Percentiles rank a stretch among this genome's conserved stretches.
Evolutionary conservation across 2,888 invertebrate genomes (phyloP).

Genomic region (Catocala sponsa): DNA sequence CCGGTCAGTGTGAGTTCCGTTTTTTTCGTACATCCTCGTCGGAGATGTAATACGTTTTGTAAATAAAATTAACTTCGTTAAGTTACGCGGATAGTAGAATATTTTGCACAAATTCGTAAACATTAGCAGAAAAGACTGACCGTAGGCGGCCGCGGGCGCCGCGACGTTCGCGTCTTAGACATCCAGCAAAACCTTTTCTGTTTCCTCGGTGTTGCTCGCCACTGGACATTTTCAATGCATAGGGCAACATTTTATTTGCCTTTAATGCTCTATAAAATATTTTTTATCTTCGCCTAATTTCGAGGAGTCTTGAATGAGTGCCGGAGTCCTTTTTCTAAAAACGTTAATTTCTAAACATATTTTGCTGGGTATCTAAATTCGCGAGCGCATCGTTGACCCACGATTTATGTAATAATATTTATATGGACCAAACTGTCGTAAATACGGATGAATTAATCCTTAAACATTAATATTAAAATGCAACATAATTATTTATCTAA

Average conservation of each 20-base stretch:
- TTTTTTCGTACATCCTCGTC: constrained; percentile 71
- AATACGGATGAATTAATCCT: constrained; percentile 85
- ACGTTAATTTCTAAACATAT: constrained; percentile 1
- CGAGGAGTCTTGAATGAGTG: constrained; percentile 29
- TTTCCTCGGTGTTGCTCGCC: constrained; percentile 19
- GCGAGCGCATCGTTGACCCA: constrained; percentile 69
- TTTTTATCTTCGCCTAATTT: constrained; percentile 31
- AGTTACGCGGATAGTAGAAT: constrained; percentile 84
- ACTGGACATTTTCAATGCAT: constrained; percentile 16
- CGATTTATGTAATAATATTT: constrained; percentile 85
- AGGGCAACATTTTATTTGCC: constrained; percentile 24
- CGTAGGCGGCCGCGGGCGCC: constrained; percentile 84
- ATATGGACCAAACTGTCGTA: constrained; percentile 88
- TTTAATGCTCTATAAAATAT: constrained; percentile 16
- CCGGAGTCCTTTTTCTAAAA: constrained; percentile 18
- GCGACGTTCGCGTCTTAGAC: constrained; percentile 73
- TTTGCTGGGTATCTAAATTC: constrained; percentile 72
- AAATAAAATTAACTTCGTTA: constrained; percentile 82
- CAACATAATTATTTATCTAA: constrained; percentile 82
- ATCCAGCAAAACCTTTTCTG: constrained; percentile 63
- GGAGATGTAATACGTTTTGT: constrained; percentile 73
- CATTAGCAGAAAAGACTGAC: constrained; percentile 87
- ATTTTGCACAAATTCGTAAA: constrained; percentile 88
- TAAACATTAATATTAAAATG: constrained; percentile 82
- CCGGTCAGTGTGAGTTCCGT: constrained; percentile 85